Evolutionary conservation across 1,140 invertebrate genomes (phyloP).

Genomic region (silkworm (Bombyx mori)): ASM3026992v2 NC_085111.1:8988501-8989000

Average conservation of each 20-base stretch:
- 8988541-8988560: constrained; percentile 2
- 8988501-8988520: constrained; percentile 8
- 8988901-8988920: constrained; percentile 24
- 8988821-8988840: too few relatives aligned
- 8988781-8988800: too few relatives aligned
- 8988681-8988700: neutral
- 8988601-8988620: neutral
- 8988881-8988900: too few relatives aligned
- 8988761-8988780: too few relatives aligned
- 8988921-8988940: constrained; percentile 44
- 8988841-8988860: too few relatives aligned
- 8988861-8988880: too few relatives aligned
- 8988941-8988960: constrained; percentile 60
- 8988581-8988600: constrained; percentile 1
- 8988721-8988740: neutral
- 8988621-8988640: neutral
- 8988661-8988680: neutral
- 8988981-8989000: constrained; percentile 55
- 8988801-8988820: too few relatives aligned
- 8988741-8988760: too few relatives aligned
- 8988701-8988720: neutral
- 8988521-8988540: constrained; percentile 7
- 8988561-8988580: neutral
- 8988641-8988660: neutral
- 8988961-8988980: constrained; percentile 49